These are phyloP conservation scores for Bovichtus diacanthus DNA, from an alignment of 2,797 vertebrate genomes.

Conservation along the genomic window DNA sequence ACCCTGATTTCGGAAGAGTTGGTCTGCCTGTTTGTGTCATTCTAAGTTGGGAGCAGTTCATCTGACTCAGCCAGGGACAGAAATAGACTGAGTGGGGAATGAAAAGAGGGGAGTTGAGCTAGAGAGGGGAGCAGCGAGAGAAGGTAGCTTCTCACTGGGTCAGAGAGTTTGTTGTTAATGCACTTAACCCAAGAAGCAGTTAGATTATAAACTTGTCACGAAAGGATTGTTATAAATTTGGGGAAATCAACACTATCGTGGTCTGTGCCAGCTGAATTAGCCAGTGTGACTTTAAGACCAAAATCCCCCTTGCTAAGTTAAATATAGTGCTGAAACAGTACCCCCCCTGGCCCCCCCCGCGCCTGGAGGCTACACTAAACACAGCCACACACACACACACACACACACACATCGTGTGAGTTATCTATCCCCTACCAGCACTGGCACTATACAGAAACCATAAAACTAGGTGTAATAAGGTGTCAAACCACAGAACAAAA, in stretches of 20 bases:
- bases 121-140: slow-evolving; percentile 17
- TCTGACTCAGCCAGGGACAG: slow-evolving; percentile 90
- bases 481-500: slow-evolving; percentile 52
- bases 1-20: slow-evolving; percentile 77
- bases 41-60: slow-evolving; percentile 85
- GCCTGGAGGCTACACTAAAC: slow-evolving; percentile 50
- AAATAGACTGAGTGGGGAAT: slow-evolving; percentile 89
- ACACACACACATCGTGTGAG: slow-evolving; percentile 24
- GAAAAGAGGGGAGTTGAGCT: slow-evolving; percentile 61
- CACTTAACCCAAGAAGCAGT: neutral
- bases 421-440: slow-evolving; percentile 13
- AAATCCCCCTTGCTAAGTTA: slow-evolving; percentile 72
- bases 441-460: slow-evolving; percentile 48
- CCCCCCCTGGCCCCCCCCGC: slow-evolving; percentile 37
- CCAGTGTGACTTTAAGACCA: slow-evolving; percentile 77
- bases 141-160: slow-evolving; percentile 3
- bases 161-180: neutral
- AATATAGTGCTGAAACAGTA: slow-evolving; percentile 81
- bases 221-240: neutral
- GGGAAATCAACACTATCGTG: neutral
- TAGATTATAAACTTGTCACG: neutral
- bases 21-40: slow-evolving; percentile 87
- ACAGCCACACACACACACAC: slow-evolving; percentile 1
- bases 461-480: slow-evolving; percentile 65
- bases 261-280: slow-evolving; percentile 13